phyloP scores from a whole-genome alignment of 2,888 invertebrate species.

The Phasia obesa region DNA sequence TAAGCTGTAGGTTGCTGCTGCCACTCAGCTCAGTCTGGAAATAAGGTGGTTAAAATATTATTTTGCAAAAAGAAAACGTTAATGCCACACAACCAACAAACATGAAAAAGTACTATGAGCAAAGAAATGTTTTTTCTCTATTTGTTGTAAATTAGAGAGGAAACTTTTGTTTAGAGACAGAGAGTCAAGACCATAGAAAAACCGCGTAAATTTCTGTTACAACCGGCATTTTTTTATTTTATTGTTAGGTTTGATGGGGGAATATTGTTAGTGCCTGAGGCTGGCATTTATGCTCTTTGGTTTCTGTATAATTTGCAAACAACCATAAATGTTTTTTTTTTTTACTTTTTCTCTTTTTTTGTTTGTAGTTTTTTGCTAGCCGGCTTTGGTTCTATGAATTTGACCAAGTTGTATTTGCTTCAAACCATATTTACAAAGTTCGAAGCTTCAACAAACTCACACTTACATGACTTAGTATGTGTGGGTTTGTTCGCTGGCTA shows the following conservation, averaged over 20 bases:
- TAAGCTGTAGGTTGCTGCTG: conserved; percentile 1
- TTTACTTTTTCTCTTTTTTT: background rate
- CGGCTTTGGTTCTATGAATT: conserved; percentile 65
- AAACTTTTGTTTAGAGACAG: conserved; percentile 9
- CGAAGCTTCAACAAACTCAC: conserved; percentile 21
- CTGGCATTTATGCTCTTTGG: background rate
- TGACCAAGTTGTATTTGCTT: conserved; percentile 76
- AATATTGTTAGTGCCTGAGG: conserved; percentile 10
- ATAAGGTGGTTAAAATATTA: conserved; percentile 25
- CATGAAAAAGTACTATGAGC: background rate
- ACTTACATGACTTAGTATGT: background rate
- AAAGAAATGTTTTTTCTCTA: background rate
- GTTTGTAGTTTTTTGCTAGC: conserved; percentile 14
- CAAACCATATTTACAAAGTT: conserved; percentile 66
- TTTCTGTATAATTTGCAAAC: conserved; percentile 21
- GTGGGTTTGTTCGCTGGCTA: conserved; percentile 12
- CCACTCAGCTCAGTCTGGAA: conserved; percentile 11
- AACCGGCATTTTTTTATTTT: conserved; percentile 69
- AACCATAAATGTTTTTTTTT: conserved; percentile 16
- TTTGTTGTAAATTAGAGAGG: conserved; percentile 45
- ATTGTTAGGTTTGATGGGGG: conserved; percentile 30
- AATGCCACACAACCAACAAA: conserved; percentile 24
- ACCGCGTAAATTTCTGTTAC: conserved; percentile 51
- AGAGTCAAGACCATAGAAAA: conserved; percentile 38
- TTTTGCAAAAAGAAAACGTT: conserved; percentile 26